Percentiles rank a stretch among this genome's conserved stretches.
Conservation (phyloP, 2,113 vertebrate species). For the Laticauda colubrina region DNA sequence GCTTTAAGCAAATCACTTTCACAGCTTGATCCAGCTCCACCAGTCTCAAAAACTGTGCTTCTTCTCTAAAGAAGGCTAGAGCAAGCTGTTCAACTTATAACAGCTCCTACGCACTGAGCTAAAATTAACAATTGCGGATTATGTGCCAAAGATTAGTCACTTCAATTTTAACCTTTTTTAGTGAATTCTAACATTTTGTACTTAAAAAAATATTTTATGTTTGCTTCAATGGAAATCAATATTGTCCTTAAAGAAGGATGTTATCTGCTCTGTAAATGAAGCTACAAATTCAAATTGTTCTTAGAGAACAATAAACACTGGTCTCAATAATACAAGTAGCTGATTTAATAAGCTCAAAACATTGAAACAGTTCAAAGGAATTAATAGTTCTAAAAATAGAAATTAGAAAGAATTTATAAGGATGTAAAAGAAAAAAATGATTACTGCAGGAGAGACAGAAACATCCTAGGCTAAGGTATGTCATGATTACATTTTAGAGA, state of each 20-base stretch:
- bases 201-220: slow-evolving; percentile 66
- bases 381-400: not conserved
- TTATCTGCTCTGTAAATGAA: slow-evolving; percentile 33
- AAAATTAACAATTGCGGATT: slow-evolving; percentile 83
- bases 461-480: slow-evolving; percentile 43
- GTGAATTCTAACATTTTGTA: slow-evolving; percentile 74
- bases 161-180: slow-evolving; percentile 82
- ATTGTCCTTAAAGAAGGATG: slow-evolving; percentile 39
- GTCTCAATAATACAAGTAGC: slow-evolving; percentile 3
- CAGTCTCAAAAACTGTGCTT: slow-evolving; percentile 76
- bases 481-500: slow-evolving; percentile 37
- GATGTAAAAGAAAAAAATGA: not conserved
- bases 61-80: slow-evolving; percentile 80
- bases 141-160: slow-evolving; percentile 81
- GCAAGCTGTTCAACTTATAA: slow-evolving; percentile 80
- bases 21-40: slow-evolving; percentile 74
- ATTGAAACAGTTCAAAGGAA: not conserved
- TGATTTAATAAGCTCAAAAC: slow-evolving; percentile 32
- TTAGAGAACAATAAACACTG: not conserved
- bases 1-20: slow-evolving; percentile 72
- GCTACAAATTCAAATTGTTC: slow-evolving; percentile 39
- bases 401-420: slow-evolving; percentile 16
- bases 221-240: slow-evolving; percentile 65
- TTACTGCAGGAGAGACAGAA: not conserved
- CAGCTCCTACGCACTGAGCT: slow-evolving; percentile 80